Conservation (phyloP, 2,888 invertebrate genomes). For the Serrognathus titanus region DNA sequence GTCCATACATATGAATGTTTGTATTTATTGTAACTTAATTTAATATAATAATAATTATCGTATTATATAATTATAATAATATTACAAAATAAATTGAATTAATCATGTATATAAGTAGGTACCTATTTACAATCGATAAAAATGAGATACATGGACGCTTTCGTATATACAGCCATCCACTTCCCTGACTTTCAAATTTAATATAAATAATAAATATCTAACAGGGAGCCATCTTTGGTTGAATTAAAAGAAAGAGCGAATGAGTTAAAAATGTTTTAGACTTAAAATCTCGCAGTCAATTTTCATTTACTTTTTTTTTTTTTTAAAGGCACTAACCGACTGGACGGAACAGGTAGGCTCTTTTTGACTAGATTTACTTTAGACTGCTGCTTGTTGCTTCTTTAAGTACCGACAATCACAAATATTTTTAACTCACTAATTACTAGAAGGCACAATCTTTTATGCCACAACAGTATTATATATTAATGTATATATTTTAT, state of each 20-base stretch:
- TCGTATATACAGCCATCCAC: constrained; percentile 1
- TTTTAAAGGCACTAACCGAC: constrained; percentile 32
- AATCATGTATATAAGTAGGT: constrained; percentile 12
- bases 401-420: constrained; percentile 22
- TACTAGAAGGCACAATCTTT: constrained; percentile 13
- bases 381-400: constrained; percentile 17
- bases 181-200: constrained; percentile 15
- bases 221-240: constrained; percentile 15
- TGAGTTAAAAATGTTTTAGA: constrained; percentile 5
- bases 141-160: constrained; percentile 4
- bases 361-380: constrained; percentile 26
- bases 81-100: constrained; percentile 18
- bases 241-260: constrained; percentile 4
- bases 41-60: constrained; percentile 15
- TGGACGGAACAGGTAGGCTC: constrained; percentile 32
- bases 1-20: no score
- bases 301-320: neutral
- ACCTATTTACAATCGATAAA: constrained; percentile 4
- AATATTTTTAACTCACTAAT: constrained; percentile 16
- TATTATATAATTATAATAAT: constrained; percentile 18
- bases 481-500: constrained; percentile 23
- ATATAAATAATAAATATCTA: constrained; percentile 12
- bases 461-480: neutral
- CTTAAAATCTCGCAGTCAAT: constrained; percentile 1
- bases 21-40: constrained; percentile 40